Percentiles rank a stretch among this genome's conserved stretches.
Evolutionary conservation across 1,140 invertebrate genomes (phyloP).

Genomic region (Calliphora vicina): DNA sequence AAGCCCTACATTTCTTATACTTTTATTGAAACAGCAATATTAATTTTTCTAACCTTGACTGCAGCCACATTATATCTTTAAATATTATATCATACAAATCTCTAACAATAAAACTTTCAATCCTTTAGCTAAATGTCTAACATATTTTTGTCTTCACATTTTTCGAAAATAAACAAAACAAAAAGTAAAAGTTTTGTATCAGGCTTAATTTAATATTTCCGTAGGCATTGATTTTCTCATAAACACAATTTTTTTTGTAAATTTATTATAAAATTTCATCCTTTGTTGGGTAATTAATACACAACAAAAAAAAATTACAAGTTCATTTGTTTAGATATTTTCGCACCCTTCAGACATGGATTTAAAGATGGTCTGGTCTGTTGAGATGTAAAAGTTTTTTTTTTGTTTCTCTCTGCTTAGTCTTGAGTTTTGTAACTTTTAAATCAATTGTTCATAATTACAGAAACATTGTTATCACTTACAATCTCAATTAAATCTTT

Average conservation of each 20-base stretch:
- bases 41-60: no score
- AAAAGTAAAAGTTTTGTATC: no score
- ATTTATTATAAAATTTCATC: background rate
- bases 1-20: no score
- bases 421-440: background rate
- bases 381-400: background rate
- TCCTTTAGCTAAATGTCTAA: no score
- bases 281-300: background rate
- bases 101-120: no score
- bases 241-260: background rate
- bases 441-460: constrained; percentile 33
- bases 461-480: constrained; percentile 30
- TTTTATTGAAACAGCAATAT: no score
- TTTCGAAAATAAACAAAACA: no score
- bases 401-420: background rate
- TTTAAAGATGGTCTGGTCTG: background rate
- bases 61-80: no score
- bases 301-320: background rate
- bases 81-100: no score
- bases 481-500: constrained; percentile 28
- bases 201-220: background rate
- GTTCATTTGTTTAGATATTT: no score
- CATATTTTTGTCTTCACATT: no score
- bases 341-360: background rate
- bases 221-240: background rate